These are phyloP conservation scores for Haemorhous mexicanus DNA, from an alignment of 2,113 vertebrate species.

Conservation along the genomic window DNA sequence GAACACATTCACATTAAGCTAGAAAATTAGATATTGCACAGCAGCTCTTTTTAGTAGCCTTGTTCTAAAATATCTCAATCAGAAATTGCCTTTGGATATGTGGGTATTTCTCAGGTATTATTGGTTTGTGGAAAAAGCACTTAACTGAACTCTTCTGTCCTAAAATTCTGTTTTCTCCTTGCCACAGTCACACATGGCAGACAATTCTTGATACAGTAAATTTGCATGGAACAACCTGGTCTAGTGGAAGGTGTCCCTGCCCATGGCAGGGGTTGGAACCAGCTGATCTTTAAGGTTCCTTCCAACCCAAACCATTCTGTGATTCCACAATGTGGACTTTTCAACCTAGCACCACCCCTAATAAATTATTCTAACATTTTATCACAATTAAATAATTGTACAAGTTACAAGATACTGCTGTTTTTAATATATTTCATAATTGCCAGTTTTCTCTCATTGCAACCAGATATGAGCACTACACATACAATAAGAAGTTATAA, in stretches of 20 bases:
- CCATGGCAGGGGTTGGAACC: neutral
- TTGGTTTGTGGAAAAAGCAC: neutral
- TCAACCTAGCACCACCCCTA: neutral
- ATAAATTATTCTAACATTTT: neutral
- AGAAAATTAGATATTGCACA: neutral
- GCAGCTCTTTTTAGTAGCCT: neutral
- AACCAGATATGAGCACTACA: neutral
- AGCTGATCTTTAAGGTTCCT: neutral
- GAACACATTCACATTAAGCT: neutral
- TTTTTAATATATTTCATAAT: neutral
- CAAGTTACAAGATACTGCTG: rapidly evolving
- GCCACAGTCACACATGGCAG: neutral
- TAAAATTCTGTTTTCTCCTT: neutral
- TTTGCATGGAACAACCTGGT: neutral
- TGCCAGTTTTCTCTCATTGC: neutral
- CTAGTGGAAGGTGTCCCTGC: neutral
- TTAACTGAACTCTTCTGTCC: neutral
- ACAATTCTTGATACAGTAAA: neutral
- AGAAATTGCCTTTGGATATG: neutral
- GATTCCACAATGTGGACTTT: neutral
- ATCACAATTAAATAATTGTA: neutral
- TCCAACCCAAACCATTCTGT: neutral
- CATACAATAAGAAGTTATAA: neutral
- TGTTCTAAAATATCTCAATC: neutral
- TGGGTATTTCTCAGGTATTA: neutral